A percentile compares a stretch with the other conserved stretches of the same genome.
These are phyloP conservation scores for Volucella zonaria DNA, from an alignment of 2,888 invertebrate genomes.

Conservation along the genomic window DNA sequence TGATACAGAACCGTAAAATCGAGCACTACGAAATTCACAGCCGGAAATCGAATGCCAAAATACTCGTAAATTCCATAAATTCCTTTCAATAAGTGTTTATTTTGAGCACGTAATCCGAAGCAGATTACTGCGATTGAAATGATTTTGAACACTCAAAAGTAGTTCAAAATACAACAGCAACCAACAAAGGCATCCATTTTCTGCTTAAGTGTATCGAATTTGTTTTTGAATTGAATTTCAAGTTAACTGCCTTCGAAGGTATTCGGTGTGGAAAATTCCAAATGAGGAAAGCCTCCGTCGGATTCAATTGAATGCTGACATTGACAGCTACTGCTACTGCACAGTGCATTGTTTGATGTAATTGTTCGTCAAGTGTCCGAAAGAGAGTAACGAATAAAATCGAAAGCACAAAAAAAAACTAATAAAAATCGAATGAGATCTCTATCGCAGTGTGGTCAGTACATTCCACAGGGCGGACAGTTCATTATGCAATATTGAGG, in stretches of 20 bases:
- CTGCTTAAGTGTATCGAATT: constrained; percentile 21
- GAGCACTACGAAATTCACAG: constrained; percentile 30
- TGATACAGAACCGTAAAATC: constrained; percentile 46
- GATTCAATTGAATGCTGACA: constrained; percentile 42
- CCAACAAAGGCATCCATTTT: constrained; percentile 25
- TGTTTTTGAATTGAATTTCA: constrained; percentile 24
- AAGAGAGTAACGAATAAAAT: constrained; percentile 5
- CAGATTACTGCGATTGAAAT: constrained; percentile 17
- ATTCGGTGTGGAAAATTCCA: constrained; percentile 27
- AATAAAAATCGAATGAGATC: constrained; percentile 32
- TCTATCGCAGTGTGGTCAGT: constrained; percentile 4
- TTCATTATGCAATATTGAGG: constrained; percentile 43
- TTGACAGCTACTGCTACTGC: constrained; percentile 21
- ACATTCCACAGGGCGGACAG: constrained; percentile 55
- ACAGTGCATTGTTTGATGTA: constrained; percentile 30
- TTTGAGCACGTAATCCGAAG: constrained; percentile 44
- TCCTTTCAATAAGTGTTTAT: constrained; percentile 38
- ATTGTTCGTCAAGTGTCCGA: constrained; percentile 15
- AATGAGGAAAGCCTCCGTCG: constrained; percentile 20
- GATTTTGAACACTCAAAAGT: constrained; percentile 31
- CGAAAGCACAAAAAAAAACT: background rate
- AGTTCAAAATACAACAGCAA: constrained; percentile 16
- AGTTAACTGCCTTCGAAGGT: constrained; percentile 43
- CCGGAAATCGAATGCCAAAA: constrained; percentile 43
- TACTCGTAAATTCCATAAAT: constrained; percentile 32